Percentiles rank a stretch among this genome's conserved stretches.
Conservation (phyloP, 2,113 vertebrate genomes). For the Trematomus loennbergii region DNA sequence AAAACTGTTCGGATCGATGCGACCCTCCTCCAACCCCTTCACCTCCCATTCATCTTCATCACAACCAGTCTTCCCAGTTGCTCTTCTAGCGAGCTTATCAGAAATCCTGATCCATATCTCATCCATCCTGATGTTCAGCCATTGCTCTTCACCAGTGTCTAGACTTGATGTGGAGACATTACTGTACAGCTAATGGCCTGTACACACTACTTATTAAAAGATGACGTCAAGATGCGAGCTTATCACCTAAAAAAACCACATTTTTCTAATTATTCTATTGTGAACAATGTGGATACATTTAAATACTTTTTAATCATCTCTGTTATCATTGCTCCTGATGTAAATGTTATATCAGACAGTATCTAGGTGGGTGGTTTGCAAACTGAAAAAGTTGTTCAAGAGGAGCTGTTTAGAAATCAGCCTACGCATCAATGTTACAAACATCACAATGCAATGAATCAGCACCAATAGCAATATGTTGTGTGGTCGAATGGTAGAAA, state of each 20-base stretch:
- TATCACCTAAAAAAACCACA: not conserved
- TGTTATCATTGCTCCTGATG: not conserved
- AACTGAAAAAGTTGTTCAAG: slow-evolving; percentile 11
- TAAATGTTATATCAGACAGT: slow-evolving; percentile 10
- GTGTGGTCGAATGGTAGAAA: slow-evolving; percentile 11
- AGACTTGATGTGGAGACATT: not conserved
- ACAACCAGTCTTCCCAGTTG: not conserved
- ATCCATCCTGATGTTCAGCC: not conserved
- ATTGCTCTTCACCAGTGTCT: not conserved
- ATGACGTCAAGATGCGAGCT: not conserved
- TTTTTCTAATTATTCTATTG: not conserved
- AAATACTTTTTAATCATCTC: not conserved
- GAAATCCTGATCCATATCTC: not conserved
- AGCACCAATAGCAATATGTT: not conserved
- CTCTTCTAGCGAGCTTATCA: not conserved
- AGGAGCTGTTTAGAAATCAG: slow-evolving; percentile 24
- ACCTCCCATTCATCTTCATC: not conserved
- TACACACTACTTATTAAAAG: not conserved
- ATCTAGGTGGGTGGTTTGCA: slow-evolving; percentile 22
- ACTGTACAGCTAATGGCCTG: not conserved
- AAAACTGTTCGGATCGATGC: not conserved
- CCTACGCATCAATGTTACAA: slow-evolving; percentile 7
- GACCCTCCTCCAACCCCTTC: not conserved
- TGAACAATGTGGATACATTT: not conserved
- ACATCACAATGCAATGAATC: slow-evolving; percentile 28